A percentile compares a stretch with the other conserved stretches of the same genome.
Conservation (phyloP, 2,797 vertebrate genomes). For the Galaxias olidus region DNA sequence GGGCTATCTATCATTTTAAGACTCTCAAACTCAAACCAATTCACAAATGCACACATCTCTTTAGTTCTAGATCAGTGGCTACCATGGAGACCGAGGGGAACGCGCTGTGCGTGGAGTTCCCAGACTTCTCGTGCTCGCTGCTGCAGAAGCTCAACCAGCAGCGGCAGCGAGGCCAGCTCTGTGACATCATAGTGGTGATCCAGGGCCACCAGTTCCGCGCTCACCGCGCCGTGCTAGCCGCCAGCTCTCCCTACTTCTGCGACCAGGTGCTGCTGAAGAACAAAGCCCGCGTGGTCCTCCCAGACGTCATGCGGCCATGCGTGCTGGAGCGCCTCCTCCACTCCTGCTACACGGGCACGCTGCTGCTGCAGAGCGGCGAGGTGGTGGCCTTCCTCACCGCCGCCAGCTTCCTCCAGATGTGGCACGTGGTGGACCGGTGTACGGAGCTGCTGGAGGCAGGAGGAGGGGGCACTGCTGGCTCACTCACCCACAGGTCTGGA, state of each 20-base stretch:
- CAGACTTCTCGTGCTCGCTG: slow-evolving; percentile 85
- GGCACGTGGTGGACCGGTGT: slow-evolving; percentile 88
- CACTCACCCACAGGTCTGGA: slow-evolving; percentile 52
- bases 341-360: slow-evolving; percentile 82
- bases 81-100: slow-evolving; percentile 83
- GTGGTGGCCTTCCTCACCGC: slow-evolving; percentile 86
- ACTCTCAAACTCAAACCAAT: too few species aligned
- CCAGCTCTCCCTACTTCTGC: slow-evolving; percentile 87
- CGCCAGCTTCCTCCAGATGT: slow-evolving; percentile 89
- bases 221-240: slow-evolving; percentile 86
- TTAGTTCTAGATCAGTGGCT: slow-evolving; percentile 70
- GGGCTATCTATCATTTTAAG: too few species aligned
- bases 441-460: slow-evolving; percentile 79
- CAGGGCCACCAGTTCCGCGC: slow-evolving; percentile 86
- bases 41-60: slow-evolving; percentile 24
- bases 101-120: slow-evolving; percentile 86
- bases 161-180: slow-evolving; percentile 84
- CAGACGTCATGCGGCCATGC: slow-evolving; percentile 86
- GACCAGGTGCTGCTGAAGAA: slow-evolving; percentile 88
- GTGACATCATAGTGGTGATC: slow-evolving; percentile 85
- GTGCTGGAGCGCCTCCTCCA: slow-evolving; percentile 86
- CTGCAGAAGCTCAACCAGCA: slow-evolving; percentile 87
- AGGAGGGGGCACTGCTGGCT: slow-evolving; percentile 73
- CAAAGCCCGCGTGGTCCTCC: slow-evolving; percentile 82
- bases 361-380: slow-evolving; percentile 81